These are phyloP conservation scores for Ciona savignyi DNA, from an alignment of 23 tunicate species.

Conservation along the genomic window DNA sequence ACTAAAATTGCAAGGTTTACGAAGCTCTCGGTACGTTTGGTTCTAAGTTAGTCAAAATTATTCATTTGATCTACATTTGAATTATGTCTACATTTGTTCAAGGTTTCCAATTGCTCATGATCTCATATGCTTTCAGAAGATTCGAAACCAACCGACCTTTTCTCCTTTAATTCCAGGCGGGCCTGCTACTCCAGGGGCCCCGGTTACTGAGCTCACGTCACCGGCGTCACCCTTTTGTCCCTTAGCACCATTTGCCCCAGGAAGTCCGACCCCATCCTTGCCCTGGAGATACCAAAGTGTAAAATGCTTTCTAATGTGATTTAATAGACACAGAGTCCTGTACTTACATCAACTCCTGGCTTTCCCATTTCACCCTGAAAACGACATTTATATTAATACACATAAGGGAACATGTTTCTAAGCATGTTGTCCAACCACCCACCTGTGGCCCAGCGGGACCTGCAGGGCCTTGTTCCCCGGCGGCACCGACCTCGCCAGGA, in stretches of 20 bases:
- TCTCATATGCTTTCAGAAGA: no score
- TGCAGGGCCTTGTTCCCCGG: constrained; percentile 18
- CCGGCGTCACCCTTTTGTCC: constrained; percentile 17
- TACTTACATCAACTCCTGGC: not conserved
- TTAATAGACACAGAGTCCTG: no score
- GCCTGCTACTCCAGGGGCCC: constrained; percentile 1
- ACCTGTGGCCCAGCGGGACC: constrained; percentile 23
- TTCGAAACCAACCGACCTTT: not conserved
- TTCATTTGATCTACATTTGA: no score
- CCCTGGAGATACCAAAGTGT: no score
- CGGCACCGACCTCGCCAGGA: constrained; percentile 16
- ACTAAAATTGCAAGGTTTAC: no score
- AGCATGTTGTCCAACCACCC: not conserved
- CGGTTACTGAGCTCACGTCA: not conserved
- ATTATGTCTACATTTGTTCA: no score
- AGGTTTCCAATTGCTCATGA: no score
- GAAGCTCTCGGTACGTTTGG: no score
- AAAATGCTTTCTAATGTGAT: no score
- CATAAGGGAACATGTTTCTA: not conserved
- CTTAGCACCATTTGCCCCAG: constrained; percentile 18
- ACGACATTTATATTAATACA: no score
- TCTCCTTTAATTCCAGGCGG: not conserved
- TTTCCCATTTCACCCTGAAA: not conserved
- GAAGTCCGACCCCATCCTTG: constrained; percentile 2
- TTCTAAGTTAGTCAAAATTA: no score